Conservation (phyloP, 2,113 vertebrate species). For the Siphamia tubifer region DNA sequence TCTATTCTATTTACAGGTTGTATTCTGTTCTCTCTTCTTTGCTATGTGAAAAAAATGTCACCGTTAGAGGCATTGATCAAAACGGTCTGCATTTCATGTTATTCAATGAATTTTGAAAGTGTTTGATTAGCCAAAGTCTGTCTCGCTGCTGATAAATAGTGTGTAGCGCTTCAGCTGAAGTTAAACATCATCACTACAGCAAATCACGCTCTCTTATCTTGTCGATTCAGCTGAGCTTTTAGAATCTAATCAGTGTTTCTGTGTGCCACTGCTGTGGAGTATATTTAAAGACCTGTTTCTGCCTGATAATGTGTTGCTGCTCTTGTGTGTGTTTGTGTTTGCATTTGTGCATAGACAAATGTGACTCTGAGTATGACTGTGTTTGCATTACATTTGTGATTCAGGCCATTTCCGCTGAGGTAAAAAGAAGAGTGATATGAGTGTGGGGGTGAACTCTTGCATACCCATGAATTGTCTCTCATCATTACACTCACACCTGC, state of each 20-base stretch:
- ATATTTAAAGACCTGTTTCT: conserved; percentile 38
- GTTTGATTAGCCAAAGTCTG: conserved; percentile 36
- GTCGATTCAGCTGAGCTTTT: conserved; percentile 48
- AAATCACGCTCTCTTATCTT: conserved; percentile 53
- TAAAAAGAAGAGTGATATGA: background rate
- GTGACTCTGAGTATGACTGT: background rate
- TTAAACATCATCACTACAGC: conserved; percentile 53
- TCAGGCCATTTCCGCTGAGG: conserved; percentile 2
- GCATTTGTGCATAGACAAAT: background rate
- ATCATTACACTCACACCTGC: conserved; percentile 4
- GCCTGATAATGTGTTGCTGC: conserved; percentile 14
- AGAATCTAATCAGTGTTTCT: conserved; percentile 50
- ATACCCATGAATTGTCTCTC: background rate
- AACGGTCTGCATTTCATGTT: conserved; percentile 7
- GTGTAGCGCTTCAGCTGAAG: conserved; percentile 22
- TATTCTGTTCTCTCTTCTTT: background rate
- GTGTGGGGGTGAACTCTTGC: conserved; percentile 5
- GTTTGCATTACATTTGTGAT: conserved; percentile 6
- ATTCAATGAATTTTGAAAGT: conserved; percentile 8
- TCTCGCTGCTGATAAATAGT: conserved; percentile 8
- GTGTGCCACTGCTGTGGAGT: conserved; percentile 28
- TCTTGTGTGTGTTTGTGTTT: background rate
- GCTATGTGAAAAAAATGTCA: conserved; percentile 34
- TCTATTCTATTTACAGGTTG: background rate
- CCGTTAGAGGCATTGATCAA: conserved; percentile 10